Percentiles rank a stretch among this genome's conserved stretches.
Conservation (phyloP, 2,797 vertebrate species). For the Uromys caudimaculatus region DNA sequence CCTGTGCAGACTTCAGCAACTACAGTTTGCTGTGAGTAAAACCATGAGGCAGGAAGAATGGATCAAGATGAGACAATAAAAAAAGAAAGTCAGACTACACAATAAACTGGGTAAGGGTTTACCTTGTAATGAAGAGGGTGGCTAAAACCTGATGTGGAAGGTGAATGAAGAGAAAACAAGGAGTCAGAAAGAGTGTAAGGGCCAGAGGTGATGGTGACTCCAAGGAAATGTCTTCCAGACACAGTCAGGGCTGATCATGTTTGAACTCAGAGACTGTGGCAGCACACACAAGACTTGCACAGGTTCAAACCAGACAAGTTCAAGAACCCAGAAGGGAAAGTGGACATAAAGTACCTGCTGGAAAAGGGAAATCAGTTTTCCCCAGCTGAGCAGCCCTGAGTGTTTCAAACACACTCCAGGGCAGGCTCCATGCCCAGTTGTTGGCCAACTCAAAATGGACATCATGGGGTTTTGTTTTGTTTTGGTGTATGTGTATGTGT, state of each 20-base stretch:
- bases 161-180: not conserved
- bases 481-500: not conserved
- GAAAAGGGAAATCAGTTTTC: not conserved
- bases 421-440: not conserved
- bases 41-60: not conserved
- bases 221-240: not conserved
- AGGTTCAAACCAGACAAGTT: not conserved
- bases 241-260: not conserved
- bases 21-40: not conserved
- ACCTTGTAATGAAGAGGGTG: not conserved
- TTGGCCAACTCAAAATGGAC: not conserved
- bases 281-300: not conserved
- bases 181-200: not conserved
- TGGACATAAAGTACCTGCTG: not conserved
- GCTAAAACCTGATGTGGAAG: not conserved
- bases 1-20: not conserved
- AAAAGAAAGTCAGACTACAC: not conserved
- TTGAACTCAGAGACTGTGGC: not conserved
- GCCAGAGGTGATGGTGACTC: not conserved
- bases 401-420: not conserved
- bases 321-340: not conserved
- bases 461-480: not conserved
- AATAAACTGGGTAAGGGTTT: constrained; percentile 28
- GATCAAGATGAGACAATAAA: not conserved
- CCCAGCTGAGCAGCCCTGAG: not conserved